Evolutionary conservation across 2,888 invertebrate species (phyloP).

Genomic region (Ptilodon capucinus): DNA sequence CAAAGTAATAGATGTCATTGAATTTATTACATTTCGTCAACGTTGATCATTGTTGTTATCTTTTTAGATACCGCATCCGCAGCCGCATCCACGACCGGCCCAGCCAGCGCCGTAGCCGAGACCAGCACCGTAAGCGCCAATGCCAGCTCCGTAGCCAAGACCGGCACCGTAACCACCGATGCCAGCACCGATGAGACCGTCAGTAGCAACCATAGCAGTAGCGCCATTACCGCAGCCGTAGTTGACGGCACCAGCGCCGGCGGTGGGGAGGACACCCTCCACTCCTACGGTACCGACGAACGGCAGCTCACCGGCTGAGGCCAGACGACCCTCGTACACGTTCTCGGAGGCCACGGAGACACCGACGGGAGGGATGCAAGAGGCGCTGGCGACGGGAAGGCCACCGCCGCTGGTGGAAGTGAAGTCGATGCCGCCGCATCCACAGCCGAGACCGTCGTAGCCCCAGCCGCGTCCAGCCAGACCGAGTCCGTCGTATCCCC

Average conservation of each 20-base stretch:
- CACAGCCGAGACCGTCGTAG: not conserved
- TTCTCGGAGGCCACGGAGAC: constrained; percentile 11
- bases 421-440: constrained; percentile 2
- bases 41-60: no score
- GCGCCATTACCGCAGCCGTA: constrained; percentile 30
- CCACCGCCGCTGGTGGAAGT: constrained; percentile 15
- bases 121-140: not conserved
- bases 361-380: constrained; percentile 12
- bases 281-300: constrained; percentile 42
- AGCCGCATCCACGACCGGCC: constrained; percentile 18
- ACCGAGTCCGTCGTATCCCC: not conserved
- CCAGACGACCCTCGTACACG: constrained; percentile 7
- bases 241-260: constrained; percentile 12
- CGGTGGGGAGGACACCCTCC: constrained; percentile 41
- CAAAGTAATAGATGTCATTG: no score
- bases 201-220: no score
- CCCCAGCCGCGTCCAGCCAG: not conserved
- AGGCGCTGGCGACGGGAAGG: constrained; percentile 25
- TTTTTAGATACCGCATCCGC: constrained; percentile 13
- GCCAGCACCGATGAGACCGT: constrained; percentile 28
- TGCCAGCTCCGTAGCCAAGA: not conserved
- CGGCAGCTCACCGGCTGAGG: constrained; percentile 11
- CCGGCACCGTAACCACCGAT: constrained; percentile 40
- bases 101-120: constrained; percentile 31
- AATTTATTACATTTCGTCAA: no score